phyloP scores from a whole-genome alignment of 2,888 invertebrate genomes.

The Serrognathus titanus region DNA sequence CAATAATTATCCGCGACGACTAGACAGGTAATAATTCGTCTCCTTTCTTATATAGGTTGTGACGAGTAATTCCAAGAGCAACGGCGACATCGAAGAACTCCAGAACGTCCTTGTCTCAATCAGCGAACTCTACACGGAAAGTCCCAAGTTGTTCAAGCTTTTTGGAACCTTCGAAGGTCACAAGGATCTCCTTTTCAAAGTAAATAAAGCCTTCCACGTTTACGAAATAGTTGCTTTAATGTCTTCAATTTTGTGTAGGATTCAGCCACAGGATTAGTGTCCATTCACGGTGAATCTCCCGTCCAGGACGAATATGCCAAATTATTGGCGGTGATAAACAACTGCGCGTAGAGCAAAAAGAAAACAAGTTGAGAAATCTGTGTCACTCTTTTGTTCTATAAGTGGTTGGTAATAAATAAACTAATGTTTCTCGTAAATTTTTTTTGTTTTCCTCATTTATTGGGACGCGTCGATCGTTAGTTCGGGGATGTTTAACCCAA shows the following conservation, averaged over 20 bases:
- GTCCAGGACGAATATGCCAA: conserved; percentile 34
- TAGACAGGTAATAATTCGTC: not conserved
- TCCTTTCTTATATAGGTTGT: conserved; percentile 43
- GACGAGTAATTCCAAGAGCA: conserved; percentile 43
- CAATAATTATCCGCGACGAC: too few relatives aligned
- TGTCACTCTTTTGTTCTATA: too few relatives aligned
- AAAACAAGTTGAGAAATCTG: too few relatives aligned
- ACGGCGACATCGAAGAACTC: conserved; percentile 53
- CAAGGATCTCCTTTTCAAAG: conserved; percentile 54
- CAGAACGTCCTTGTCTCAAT: conserved; percentile 61
- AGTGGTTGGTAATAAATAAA: too few relatives aligned
- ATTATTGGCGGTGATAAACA: conserved; percentile 29
- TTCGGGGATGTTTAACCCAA: too few relatives aligned
- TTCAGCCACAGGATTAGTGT: conserved; percentile 47
- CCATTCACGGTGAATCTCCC: conserved; percentile 38
- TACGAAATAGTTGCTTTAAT: conserved; percentile 41
- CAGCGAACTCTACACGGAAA: conserved; percentile 54
- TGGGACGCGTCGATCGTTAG: too few relatives aligned
- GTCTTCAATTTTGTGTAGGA: conserved; percentile 38
- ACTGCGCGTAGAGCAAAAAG: conserved; percentile 17
- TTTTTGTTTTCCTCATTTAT: too few relatives aligned
- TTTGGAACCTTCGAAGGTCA: conserved; percentile 59
- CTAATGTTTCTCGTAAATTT: too few relatives aligned
- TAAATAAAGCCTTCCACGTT: conserved; percentile 48
- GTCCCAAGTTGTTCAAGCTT: conserved; percentile 61